Percentiles rank a stretch among this genome's conserved stretches.
Conservation (phyloP, 2,888 invertebrate genomes). For the Pterostichus niger region DNA sequence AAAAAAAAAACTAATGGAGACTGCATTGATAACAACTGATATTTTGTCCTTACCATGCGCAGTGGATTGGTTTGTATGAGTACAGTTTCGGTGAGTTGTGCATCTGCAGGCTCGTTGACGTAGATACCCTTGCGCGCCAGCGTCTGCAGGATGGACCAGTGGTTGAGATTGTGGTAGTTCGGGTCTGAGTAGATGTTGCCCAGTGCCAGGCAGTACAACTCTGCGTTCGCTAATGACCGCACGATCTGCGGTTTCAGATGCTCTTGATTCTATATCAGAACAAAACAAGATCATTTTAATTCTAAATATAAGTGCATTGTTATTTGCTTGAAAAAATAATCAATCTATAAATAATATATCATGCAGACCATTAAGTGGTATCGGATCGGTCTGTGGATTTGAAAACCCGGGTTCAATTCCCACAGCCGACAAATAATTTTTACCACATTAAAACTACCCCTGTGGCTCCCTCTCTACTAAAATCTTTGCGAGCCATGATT, state of each 20-base stretch:
- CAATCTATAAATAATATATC: too few relatives aligned
- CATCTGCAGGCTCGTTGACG: slow-evolving; percentile 89
- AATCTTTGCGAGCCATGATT: too few relatives aligned
- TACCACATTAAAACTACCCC: too few relatives aligned
- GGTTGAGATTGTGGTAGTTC: slow-evolving; percentile 96
- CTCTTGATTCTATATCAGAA: slow-evolving; percentile 87
- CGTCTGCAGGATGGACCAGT: slow-evolving; percentile 96
- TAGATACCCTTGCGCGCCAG: slow-evolving; percentile 94
- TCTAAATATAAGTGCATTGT: too few relatives aligned
- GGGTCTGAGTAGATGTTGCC: slow-evolving; percentile 98
- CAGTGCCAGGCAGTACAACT: slow-evolving; percentile 95
- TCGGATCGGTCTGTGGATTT: too few relatives aligned
- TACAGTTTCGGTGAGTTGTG: slow-evolving; percentile 95
- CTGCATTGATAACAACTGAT: background rate
- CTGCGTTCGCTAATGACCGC: slow-evolving; percentile 94
- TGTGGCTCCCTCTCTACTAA: too few relatives aligned
- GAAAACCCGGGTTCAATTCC: too few relatives aligned
- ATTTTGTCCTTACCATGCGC: slow-evolving; percentile 86
- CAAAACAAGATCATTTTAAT: background rate
- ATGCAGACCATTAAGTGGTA: too few relatives aligned
- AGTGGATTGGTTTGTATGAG: slow-evolving; percentile 97
- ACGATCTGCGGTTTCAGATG: slow-evolving; percentile 96
- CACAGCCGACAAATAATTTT: too few relatives aligned
- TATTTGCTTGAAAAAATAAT: too few relatives aligned
- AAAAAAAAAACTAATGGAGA: too few relatives aligned